Base-by-base conservation (phyloP, 2,113 vertebrate genomes). In the Oceanites oceanicus region DNA sequence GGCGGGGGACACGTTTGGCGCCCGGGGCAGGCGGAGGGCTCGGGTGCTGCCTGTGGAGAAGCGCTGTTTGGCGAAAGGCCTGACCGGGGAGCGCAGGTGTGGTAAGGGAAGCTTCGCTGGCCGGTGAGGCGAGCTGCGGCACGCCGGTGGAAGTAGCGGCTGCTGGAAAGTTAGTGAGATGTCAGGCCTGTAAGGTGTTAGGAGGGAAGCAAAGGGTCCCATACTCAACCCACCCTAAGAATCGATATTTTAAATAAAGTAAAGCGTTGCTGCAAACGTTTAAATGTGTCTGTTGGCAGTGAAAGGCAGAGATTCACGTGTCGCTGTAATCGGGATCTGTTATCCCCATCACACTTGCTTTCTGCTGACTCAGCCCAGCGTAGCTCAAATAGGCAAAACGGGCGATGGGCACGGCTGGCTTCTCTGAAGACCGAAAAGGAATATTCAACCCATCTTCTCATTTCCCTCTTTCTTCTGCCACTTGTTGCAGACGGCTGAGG, bases 131-230 rank as follows among this genome's bases (percentile, higher is more conserved):
- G 3, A 19, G 26, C 16, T 7, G 16, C 30, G 53, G 17, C 15
- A 7, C 3, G 1, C 11, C 32, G 4, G 44, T 42, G 9, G 6
- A 34, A 34, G 34, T 0, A 0, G 13, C 2, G 58, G 52, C 38
- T 9, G 1, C 25, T 7, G n/a, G 32, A 53, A 42, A 53, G 15
- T 19, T 4, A 7, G 49, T 12, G 38, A 80, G 29, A 7, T 21
- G 29, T 45, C n/a, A 5, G 58, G 40, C 6, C 1, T 36, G 19
- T 23, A 11, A 42, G 2, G 8, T 36, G 2, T 74, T 20, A 25
- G 10, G 8, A 16, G 17, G 27, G 27, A 38, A 59, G 42, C 15
- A 2, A 8, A 34, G 81, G 5, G 27, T 32, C 15, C 30, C 11
- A 0, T 4, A 12, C 15, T 44, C 52, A 22, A 6, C 18, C 21